Evolutionary conservation across 2,797 vertebrate genomes (phyloP), one percentile per base, ranked within the genome.

Genomic region (Thalassophryne amazonica): DNA sequence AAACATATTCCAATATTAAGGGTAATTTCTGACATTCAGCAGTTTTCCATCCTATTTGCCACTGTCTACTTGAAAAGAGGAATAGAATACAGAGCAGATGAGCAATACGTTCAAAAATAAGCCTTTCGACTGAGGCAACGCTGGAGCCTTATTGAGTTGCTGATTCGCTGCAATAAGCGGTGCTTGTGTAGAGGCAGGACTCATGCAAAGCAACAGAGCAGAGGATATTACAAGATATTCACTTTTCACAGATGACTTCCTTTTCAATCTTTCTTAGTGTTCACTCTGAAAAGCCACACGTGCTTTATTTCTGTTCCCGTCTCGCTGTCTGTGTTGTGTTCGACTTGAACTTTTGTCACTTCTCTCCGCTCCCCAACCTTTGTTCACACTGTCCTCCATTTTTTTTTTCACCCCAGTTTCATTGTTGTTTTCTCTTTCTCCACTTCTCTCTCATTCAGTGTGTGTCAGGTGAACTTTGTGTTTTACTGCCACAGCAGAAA

Each of bases 191-290:
- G 12, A 43, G 15, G 8, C 1, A 53, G 34, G 49, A 51, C 36
- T 57, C 30, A 6, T 12, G 19, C 40, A 53, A 46, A 40, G 13
- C 51, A 22, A 5, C 31, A 35, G 45, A 38, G 36, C 19, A 43
- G 51, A 43, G 3, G 3, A 55, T 46, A 60, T 53, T 56, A 57
- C 46, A 34, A 3, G 14, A 56, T 39, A 23, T 14, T 22, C 5
- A 19, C 36, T 39, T 40, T 27, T 55, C 49, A 6, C 52, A 64
- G 36, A 38, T 35, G 41, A 58, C 30, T 58, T 62, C 45, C 38
- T 4, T 53, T 43, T 62, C 52, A 65, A 71, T 75, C 17, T 19
- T 5, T 24, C 22, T 58, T 54, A 12, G 53, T 51, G 73, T 60
- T 41, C 0, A 3, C 7, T 65, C 20, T 40, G 41, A 74, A 63